Percentiles rank a stretch among this genome's conserved stretches.
These are phyloP conservation scores for Hirudinaria manillensis DNA, from an alignment of 2,888 invertebrate genomes.

Conservation along the genomic window DNA sequence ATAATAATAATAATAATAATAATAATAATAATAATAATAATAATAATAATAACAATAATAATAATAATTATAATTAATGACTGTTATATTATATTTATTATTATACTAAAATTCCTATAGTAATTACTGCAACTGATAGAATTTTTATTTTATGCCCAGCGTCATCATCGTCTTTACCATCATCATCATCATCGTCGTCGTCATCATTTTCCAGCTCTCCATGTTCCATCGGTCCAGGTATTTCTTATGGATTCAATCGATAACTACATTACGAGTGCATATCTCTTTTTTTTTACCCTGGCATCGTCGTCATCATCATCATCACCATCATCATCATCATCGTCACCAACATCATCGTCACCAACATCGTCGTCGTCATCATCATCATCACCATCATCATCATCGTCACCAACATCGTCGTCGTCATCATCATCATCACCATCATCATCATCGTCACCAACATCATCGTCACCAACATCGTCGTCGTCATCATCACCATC, in stretches of 20 bases:
- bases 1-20: too few species aligned
- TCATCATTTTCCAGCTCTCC: neutral
- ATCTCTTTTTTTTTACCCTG: neutral
- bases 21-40: too few species aligned
- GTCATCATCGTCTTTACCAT: constrained; percentile 14
- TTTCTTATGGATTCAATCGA: too few species aligned
- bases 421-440: constrained; percentile 9
- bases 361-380: neutral
- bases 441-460: neutral
- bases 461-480: neutral
- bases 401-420: neutral
- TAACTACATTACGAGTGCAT: too few species aligned
- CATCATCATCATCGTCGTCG: neutral
- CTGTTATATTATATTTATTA: too few species aligned
- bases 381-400: constrained; percentile 10
- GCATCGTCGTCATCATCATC: constrained; percentile 15
- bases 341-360: neutral
- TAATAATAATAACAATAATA: too few species aligned
- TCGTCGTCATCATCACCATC: constrained; percentile 6
- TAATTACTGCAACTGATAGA: too few species aligned
- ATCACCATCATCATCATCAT: constrained; percentile 17
- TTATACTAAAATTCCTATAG: too few species aligned
- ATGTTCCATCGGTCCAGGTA: neutral
- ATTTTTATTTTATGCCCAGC: neutral
- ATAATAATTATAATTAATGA: too few species aligned